Base-by-base conservation (phyloP, 2,888 invertebrate species). In the Drosophila helvetica region DNA sequence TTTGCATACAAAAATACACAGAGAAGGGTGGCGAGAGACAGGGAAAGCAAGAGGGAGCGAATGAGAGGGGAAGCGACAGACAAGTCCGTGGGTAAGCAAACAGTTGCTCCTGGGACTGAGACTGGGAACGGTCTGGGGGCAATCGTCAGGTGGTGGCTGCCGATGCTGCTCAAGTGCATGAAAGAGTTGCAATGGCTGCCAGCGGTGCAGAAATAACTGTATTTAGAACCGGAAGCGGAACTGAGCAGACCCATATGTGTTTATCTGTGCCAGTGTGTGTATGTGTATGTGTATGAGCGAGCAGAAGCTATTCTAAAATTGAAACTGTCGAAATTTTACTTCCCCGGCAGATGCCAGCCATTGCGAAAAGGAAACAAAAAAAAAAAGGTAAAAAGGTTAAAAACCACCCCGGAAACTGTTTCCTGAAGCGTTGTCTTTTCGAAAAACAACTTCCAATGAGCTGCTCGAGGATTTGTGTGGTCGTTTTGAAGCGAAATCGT, bases 1-100 rank as follows among this genome's bases (percentile, higher is more conserved):
- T 83, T 85, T 85, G 79, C 85, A 85, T 80, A 71, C 57, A 60
- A 69, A 72, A 65, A 71, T 71, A 71, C 53, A 68, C 68, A 59
- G 22, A 27, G 12, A 33, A 12, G 12, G 4, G 33, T 4, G 1
- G 30, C 30, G 68, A 30, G 15, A 48, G 30, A 53, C 48, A 52
- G 33, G 12, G 15, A 15, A 6, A 38, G 38, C 1, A 6, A 38
- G 38, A 58, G 25, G 38, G 19, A 42, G 19, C 18, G 61, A 56
- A 58, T 55, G 38, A 58, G 27, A 12, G 46, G 18, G 48, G 18
- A 25, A 38, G 25, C 33, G 57, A 48, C 57, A 22, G 22, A 46
- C 53, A 53, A 63, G 53, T 54, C 47, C 70, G 70, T 65, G 64
- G 33, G 70, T 64, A 62, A 70, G 61, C 65, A 70, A 71, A 71